Percentiles rank a stretch among this genome's conserved stretches.
phyloP scores from a whole-genome alignment of 2,113 vertebrate species.

The Eupsittula cactorum region DNA sequence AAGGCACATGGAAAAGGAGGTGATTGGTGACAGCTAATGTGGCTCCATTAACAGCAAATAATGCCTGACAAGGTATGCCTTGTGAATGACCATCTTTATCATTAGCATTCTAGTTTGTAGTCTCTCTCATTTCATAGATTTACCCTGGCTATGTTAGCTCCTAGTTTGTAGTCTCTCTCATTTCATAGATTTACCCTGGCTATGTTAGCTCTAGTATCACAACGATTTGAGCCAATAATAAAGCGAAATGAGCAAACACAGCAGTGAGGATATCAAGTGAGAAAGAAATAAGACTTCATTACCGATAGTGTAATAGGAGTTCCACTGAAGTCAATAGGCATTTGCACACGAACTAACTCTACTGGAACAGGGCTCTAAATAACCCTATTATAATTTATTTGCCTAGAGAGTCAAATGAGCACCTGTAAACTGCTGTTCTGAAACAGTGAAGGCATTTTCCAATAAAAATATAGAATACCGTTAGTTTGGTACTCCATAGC shows the following conservation, averaged over 20 bases:
- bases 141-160: neutral
- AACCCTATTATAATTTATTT: neutral
- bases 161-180: neutral
- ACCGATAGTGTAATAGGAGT: neutral
- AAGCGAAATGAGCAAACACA: neutral
- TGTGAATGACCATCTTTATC: neutral
- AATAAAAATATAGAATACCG: neutral
- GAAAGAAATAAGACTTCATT: slow-evolving; percentile 11
- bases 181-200: neutral
- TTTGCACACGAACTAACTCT: neutral
- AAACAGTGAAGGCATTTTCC: neutral
- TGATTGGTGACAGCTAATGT: neutral
- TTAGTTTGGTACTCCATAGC: neutral
- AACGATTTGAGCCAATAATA: neutral
- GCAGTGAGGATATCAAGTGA: neutral
- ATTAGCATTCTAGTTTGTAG: neutral
- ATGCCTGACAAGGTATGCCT: neutral
- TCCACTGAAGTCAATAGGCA: slow-evolving; percentile 15
- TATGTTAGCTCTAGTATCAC: neutral
- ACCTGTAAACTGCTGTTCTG: neutral
- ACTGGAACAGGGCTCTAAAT: slow-evolving; percentile 9
- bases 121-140: neutral
- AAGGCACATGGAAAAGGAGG: neutral
- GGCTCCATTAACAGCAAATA: neutral
- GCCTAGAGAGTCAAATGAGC: neutral